Evolutionary conservation across 1,140 invertebrate species (phyloP).

Genomic region (Vollenhovia emeryi): DNA sequence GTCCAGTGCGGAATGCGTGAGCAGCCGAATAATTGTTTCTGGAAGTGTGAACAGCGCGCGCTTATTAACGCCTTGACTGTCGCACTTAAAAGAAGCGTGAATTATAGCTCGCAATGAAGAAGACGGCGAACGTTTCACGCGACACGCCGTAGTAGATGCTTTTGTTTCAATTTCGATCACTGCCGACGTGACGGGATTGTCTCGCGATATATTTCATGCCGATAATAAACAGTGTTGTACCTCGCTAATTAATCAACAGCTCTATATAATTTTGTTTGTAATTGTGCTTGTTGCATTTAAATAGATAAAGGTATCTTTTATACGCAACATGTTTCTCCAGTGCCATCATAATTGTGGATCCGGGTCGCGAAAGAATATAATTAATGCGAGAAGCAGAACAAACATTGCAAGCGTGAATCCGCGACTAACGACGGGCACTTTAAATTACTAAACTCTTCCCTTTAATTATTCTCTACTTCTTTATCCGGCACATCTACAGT

Average conservation of each 20-base stretch:
- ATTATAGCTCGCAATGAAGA: constrained; percentile 17
- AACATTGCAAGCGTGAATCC: background rate
- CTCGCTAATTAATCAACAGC: background rate
- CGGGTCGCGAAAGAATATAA: constrained; percentile 42
- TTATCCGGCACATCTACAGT: constrained; percentile 8
- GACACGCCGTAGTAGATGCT: constrained; percentile 15
- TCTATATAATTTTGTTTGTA: background rate
- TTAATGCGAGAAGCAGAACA: constrained; percentile 50
- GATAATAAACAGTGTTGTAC: background rate
- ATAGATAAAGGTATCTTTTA: constrained; percentile 4
- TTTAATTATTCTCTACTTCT: background rate
- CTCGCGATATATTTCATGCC: too few species aligned
- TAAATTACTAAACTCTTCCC: constrained; percentile 4
- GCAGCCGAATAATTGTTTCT: constrained; percentile 82
- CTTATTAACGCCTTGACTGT: constrained; percentile 74
- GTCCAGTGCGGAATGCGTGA: constrained; percentile 78
- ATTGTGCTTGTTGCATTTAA: background rate
- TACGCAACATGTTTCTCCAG: background rate
- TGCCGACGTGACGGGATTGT: background rate
- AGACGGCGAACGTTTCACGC: background rate
- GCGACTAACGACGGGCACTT: constrained; percentile 16
- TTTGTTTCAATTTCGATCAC: constrained; percentile 43
- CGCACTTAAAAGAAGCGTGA: constrained; percentile 39
- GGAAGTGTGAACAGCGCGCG: constrained; percentile 78
- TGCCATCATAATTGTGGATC: background rate